Percentiles rank a stretch among this genome's conserved stretches.
Evolutionary conservation across 2,797 vertebrate species (phyloP).

Genomic region (Enteromius treurensis): DNA sequence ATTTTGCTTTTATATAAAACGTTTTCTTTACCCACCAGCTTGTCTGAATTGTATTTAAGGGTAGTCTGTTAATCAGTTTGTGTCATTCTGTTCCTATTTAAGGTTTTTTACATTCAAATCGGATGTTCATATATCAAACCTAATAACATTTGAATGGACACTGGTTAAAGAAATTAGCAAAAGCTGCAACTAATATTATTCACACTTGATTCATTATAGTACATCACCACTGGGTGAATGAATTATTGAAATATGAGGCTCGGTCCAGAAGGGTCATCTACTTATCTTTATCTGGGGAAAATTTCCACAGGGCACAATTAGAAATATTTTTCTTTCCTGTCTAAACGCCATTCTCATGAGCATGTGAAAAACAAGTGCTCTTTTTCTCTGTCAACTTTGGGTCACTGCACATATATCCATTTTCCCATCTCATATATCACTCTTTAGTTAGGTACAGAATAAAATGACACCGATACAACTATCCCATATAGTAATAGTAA

Average conservation of each 20-base stretch:
- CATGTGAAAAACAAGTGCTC: conserved; percentile 73
- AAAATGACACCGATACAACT: conserved; percentile 84
- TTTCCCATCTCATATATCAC: conserved; percentile 72
- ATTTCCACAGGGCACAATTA: conserved; percentile 78
- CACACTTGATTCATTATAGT: conserved; percentile 79
- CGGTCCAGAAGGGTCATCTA: conserved; percentile 69
- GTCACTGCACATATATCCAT: conserved; percentile 75
- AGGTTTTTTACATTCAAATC: conserved; percentile 53
- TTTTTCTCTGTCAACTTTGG: conserved; percentile 73
- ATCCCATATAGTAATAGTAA: conserved; percentile 81
- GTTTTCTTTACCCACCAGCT: background rate
- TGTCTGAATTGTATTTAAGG: background rate
- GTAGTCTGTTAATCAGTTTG: conserved; percentile 42
- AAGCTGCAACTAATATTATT: conserved; percentile 76
- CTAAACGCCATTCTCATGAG: conserved; percentile 60
- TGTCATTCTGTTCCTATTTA: conserved; percentile 50
- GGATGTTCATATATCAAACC: conserved; percentile 60
- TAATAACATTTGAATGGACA: conserved; percentile 62
- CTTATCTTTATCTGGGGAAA: conserved; percentile 69
- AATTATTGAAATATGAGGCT: conserved; percentile 76
- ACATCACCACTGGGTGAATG: conserved; percentile 74
- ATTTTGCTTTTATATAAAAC: background rate
- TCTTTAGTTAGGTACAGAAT: conserved; percentile 78
- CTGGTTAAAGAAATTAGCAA: conserved; percentile 74
- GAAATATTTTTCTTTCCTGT: conserved; percentile 45